These are phyloP conservation scores for Ceuthmochares aereus DNA, from an alignment of 2,113 vertebrate genomes.

Conservation along the genomic window DNA sequence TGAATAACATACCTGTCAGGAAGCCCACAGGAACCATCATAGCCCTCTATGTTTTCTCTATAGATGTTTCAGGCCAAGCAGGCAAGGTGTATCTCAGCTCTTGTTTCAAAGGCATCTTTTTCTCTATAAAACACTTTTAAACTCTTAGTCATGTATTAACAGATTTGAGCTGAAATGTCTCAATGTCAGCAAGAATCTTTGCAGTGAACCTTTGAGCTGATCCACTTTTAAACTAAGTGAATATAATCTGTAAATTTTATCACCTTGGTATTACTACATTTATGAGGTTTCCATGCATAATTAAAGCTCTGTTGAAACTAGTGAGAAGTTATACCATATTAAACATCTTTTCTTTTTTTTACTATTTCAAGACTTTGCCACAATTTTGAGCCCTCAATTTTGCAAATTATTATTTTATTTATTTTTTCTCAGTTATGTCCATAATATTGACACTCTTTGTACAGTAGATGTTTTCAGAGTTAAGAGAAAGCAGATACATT, in stretches of 20 bases:
- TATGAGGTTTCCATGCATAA: neutral
- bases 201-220: neutral
- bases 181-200: neutral
- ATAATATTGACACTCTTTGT: neutral
- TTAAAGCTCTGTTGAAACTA: neutral
- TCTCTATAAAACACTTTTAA: neutral
- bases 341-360: neutral
- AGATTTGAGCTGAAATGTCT: neutral
- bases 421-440: neutral
- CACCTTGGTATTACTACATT: neutral
- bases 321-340: neutral
- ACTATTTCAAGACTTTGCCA: neutral
- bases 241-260: neutral
- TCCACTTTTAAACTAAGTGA: neutral
- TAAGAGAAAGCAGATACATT: neutral
- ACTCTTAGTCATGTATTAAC: neutral
- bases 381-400: neutral
- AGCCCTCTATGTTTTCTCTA: neutral
- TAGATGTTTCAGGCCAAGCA: neutral
- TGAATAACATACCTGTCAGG: neutral
- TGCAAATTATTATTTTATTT: neutral
- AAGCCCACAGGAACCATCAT: neutral
- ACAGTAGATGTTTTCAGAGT: neutral
- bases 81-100: neutral
- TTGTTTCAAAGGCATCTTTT: neutral